Base-by-base conservation (phyloP, 2,113 vertebrate genomes). In the Takifugu flavidus region DNA sequence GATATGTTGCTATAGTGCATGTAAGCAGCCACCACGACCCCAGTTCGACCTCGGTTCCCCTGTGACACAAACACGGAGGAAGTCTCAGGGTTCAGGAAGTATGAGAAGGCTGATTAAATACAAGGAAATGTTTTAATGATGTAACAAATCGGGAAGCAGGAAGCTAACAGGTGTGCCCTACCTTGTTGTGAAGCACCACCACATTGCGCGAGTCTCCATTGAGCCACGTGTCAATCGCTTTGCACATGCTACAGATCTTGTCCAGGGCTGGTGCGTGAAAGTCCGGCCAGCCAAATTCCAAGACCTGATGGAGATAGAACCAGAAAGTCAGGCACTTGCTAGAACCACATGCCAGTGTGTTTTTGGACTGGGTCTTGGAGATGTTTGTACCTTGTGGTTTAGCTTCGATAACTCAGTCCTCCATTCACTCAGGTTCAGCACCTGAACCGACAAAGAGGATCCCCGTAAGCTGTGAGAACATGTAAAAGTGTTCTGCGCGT, bases 1-100 rank as follows among this genome's bases (percentile, higher is more conserved):
- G 95, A 98, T 84, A 98, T 98, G 89, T 95, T 98, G 92, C 96
- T 98, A 91, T 98, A 98, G 84, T 98, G 95, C 95, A 98, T 95
- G 84, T 98, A 98, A 1, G 96, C 94, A 0, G 96, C 96, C 6
- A 96, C 93, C 13, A 98, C 96, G 56, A 98, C 96, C 0, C 96
- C 96, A 0, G 94, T 95, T 6, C 94, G 90, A 54, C 96, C 95
- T 20, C 93, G 92, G 67, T 95, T 98, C 26, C 96, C 96, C 96
- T 98, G 89, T 0, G 13, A n/a, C 13, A 47, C 14, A 47, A 47
- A 47, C 1, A 12, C 6, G 6, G 15, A n/a, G 15, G 11, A 53
- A 39, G 42, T 25, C 51, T 29, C 20, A 34, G 47, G n/a, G 13
- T 25, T 13, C 31, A 20, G 20, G 11, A 8, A 4, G 2, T 13